Percentiles rank a stretch among this genome's conserved stretches.
These are phyloP conservation scores for Gobio gobio DNA, from an alignment of 2,113 vertebrate species.

Conservation along the genomic window DNA sequence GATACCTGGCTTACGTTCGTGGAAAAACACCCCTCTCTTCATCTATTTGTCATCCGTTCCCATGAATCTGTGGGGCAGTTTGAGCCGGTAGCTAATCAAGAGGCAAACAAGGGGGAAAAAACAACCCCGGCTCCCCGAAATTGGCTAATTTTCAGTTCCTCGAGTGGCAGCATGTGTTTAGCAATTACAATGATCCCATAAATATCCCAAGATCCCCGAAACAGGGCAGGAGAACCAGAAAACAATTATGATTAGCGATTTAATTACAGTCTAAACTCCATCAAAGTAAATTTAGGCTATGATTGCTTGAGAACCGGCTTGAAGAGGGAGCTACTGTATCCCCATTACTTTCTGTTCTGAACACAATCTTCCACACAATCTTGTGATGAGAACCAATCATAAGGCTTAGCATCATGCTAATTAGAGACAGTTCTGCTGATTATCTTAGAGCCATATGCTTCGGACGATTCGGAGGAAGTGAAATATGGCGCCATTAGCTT, in stretches of 20 bases:
- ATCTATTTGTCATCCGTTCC: conserved; percentile 41
- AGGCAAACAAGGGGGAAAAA: conserved; percentile 68
- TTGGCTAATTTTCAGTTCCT: conserved; percentile 70
- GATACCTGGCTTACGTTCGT: conserved; percentile 37
- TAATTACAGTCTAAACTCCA: conserved; percentile 76
- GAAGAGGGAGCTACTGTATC: conserved; percentile 50
- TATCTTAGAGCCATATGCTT: conserved; percentile 3
- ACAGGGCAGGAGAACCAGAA: conserved; percentile 70
- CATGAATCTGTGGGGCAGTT: conserved; percentile 53
- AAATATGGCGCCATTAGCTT: background rate
- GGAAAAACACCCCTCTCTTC: conserved; percentile 25
- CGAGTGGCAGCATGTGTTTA: conserved; percentile 69
- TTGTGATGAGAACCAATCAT: conserved; percentile 48
- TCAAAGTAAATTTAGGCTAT: conserved; percentile 64
- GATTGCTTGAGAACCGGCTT: conserved; percentile 56
- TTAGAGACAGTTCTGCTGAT: background rate
- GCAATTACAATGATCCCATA: conserved; percentile 75
- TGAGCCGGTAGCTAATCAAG: conserved; percentile 70
- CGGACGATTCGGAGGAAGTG: background rate
- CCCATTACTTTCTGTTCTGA: conserved; percentile 25
- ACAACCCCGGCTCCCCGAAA: conserved; percentile 57
- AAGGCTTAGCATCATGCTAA: conserved; percentile 38
- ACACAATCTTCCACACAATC: conserved; percentile 38
- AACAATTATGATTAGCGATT: conserved; percentile 76
- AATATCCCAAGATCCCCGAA: conserved; percentile 72